Evolutionary conservation across 1,140 invertebrate species (phyloP).

Genomic region (Steinernema khuongi): DNA sequence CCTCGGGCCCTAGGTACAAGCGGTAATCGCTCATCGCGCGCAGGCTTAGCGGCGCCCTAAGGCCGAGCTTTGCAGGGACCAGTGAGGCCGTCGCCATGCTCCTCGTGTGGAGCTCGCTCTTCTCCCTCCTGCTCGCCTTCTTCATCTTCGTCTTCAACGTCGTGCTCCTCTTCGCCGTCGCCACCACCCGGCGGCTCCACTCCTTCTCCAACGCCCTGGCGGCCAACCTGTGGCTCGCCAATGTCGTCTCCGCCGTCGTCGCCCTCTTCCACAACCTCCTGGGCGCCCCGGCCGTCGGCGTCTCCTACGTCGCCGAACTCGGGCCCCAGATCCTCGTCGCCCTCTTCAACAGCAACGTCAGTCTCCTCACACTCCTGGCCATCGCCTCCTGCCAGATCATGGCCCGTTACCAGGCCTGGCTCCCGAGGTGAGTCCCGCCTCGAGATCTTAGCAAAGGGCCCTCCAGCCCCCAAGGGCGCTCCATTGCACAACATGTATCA

Average conservation of each 20-base stretch:
- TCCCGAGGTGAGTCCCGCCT: background rate
- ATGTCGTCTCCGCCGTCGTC: background rate
- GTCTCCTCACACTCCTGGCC: constrained; percentile 8
- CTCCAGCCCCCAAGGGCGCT: background rate
- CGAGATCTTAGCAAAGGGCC: background rate
- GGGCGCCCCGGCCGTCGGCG: constrained; percentile 10
- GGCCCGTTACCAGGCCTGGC: background rate
- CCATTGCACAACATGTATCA: constrained; percentile 9
- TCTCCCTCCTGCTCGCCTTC: constrained; percentile 3
- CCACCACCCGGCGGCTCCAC: background rate
- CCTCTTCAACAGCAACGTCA: constrained; percentile 30
- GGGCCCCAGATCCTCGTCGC: constrained; percentile 17
- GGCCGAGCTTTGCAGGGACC: background rate
- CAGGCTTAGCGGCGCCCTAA: background rate
- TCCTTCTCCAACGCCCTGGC: constrained; percentile 1
- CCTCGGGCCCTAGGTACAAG: background rate
- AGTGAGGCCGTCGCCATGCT: background rate
- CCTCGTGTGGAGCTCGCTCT: constrained; percentile 12
- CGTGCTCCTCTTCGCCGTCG: constrained; percentile 29
- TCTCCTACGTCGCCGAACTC: constrained; percentile 21
- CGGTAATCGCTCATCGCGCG: constrained; percentile 9
- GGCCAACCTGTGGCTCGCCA: background rate
- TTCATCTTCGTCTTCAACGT: constrained; percentile 28
- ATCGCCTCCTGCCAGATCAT: background rate
- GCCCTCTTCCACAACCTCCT: background rate